These are phyloP conservation scores for Salvelinus fontinalis DNA, from an alignment of 2,113 vertebrate genomes.

Conservation along the genomic window DNA sequence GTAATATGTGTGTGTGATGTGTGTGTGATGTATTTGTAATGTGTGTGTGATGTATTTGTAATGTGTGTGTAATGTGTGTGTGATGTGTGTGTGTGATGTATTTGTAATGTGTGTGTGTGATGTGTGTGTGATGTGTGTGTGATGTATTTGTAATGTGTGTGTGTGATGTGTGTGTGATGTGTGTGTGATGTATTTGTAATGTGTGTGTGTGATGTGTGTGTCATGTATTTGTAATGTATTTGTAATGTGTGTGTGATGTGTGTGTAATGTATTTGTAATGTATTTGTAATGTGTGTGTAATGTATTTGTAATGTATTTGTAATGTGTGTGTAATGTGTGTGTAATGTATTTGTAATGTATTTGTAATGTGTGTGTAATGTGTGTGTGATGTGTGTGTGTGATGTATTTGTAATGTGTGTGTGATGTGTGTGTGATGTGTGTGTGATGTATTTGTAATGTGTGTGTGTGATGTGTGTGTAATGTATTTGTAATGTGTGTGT, in stretches of 20 bases:
- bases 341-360: too few species aligned
- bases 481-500: constrained; percentile 11
- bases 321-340: too few species aligned
- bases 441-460: neutral
- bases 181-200: too few species aligned
- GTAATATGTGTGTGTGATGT: neutral
- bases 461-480: neutral
- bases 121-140: too few species aligned
- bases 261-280: too few species aligned
- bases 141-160: too few species aligned
- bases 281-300: neutral
- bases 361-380: neutral
- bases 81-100: neutral
- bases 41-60: neutral
- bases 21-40: neutral
- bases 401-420: neutral
- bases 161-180: too few species aligned
- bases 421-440: neutral
- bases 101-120: too few species aligned
- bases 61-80: neutral
- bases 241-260: too few species aligned
- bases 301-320: too few species aligned
- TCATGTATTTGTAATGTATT: too few species aligned
- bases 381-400: neutral
- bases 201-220: too few species aligned